Conservation (phyloP, 2,888 invertebrate genomes). For the Aspidiotus rigidus region DNA sequence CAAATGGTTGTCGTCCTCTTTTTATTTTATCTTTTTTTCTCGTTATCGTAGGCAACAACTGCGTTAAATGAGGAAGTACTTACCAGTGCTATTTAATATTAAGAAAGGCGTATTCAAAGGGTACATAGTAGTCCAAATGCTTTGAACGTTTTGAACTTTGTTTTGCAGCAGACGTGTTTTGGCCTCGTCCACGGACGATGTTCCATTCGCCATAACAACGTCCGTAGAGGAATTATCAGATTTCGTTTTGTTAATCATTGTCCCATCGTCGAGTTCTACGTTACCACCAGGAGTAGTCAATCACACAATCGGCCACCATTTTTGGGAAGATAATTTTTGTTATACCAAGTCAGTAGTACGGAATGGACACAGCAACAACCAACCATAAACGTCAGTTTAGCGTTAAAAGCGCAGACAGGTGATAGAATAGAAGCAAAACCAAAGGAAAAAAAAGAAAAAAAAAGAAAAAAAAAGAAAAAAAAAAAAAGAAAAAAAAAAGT, state of each 20-base stretch:
- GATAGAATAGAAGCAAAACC: neutral
- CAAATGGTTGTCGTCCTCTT: too few species aligned
- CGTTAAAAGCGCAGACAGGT: slow-evolving; percentile 24
- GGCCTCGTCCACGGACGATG: slow-evolving; percentile 20
- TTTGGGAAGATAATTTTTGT: slow-evolving; percentile 14
- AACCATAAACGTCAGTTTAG: slow-evolving; percentile 9
- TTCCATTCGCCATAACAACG: slow-evolving; percentile 8
- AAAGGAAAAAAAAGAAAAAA: slow-evolving; percentile 14
- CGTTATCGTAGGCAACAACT: too few species aligned
- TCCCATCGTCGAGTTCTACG: slow-evolving; percentile 23
- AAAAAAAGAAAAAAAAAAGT: slow-evolving; percentile 20
- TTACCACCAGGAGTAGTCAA: too few species aligned
- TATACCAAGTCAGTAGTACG: neutral
- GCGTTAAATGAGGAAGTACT: too few species aligned
- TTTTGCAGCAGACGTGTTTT: slow-evolving; percentile 20
- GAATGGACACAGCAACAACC: slow-evolving; percentile 17
- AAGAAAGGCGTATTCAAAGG: too few species aligned
- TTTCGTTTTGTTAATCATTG: slow-evolving; percentile 22
- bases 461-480: neutral
- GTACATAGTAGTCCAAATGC: too few species aligned
- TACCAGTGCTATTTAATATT: too few species aligned
- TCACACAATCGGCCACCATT: neutral
- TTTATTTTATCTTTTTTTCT: too few species aligned
- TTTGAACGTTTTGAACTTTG: slow-evolving; percentile 17
- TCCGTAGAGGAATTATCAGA: slow-evolving; percentile 12